These are phyloP conservation scores for Nesogale talazaci DNA, from an alignment of 2,113 vertebrate species.

Conservation along the genomic window DNA sequence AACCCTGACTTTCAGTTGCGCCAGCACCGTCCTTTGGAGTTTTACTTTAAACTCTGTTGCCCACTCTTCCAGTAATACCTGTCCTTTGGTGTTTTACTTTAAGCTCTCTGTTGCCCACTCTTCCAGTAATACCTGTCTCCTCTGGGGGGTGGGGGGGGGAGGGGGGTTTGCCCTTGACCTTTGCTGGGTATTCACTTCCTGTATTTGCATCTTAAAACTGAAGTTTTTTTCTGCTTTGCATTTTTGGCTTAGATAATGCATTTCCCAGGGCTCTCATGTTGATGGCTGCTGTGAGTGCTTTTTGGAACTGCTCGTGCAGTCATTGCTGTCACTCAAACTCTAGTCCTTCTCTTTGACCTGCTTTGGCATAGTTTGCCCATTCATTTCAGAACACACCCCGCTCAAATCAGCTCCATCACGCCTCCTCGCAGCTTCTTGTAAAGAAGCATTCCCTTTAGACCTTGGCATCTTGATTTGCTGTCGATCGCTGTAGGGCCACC, in stretches of 20 bases:
- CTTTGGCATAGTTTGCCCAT: not conserved
- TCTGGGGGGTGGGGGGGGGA: slow-evolving; percentile 8
- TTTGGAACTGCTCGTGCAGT: not conserved
- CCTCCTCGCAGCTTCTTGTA: not conserved
- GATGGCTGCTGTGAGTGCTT: slow-evolving; percentile 7
- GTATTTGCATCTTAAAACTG: slow-evolving; percentile 40
- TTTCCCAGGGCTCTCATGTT: slow-evolving; percentile 10
- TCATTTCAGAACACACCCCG: not conserved
- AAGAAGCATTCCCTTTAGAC: slow-evolving; percentile 20
- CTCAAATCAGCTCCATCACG: not conserved
- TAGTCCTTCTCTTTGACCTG: not conserved
- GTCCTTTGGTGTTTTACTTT: slow-evolving; percentile 47
- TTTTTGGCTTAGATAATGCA: slow-evolving; percentile 18
- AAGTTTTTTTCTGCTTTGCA: slow-evolving; percentile 44
- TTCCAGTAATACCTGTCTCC: slow-evolving; percentile 42
- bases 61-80: slow-evolving; percentile 54
- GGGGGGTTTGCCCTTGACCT: slow-evolving; percentile 13
- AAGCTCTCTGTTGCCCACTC: slow-evolving; percentile 41
- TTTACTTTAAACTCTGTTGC: slow-evolving; percentile 54
- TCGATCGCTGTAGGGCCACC: not conserved
- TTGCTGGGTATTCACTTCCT: slow-evolving; percentile 29
- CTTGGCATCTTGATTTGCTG: slow-evolving; percentile 5
- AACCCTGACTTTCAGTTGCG: slow-evolving; percentile 25
- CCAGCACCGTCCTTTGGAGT: not conserved
- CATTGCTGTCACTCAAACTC: not conserved